Evolutionary conservation across 2,797 vertebrate species (phyloP).

Genomic region (Enteromius paludinosus): DNA sequence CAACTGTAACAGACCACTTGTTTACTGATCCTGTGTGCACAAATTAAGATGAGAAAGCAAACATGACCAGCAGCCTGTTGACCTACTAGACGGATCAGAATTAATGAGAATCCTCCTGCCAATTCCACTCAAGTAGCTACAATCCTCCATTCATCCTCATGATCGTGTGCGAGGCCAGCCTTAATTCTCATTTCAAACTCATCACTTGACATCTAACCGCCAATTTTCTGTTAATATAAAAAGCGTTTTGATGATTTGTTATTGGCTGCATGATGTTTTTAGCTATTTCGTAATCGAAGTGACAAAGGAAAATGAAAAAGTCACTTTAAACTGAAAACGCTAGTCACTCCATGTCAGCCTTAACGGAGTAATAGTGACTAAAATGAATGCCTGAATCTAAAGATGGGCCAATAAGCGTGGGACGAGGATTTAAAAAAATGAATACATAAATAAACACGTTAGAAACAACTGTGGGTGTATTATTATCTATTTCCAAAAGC

Average conservation of each 20-base stretch:
- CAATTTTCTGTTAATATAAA: neutral
- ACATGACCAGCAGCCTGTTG: conserved; percentile 61
- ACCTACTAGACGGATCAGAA: conserved; percentile 57
- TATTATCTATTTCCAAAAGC: conserved; percentile 41
- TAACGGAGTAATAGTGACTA: neutral
- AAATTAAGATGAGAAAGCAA: conserved; percentile 66
- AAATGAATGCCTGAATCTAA: neutral
- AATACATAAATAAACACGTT: conserved; percentile 35
- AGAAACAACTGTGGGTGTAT: conserved; percentile 50
- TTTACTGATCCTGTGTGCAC: conserved; percentile 65
- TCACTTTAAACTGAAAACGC: neutral
- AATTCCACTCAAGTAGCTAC: conserved; percentile 48
- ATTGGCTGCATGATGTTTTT: neutral
- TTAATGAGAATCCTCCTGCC: conserved; percentile 65
- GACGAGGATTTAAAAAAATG: conserved; percentile 23
- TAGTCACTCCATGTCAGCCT: neutral
- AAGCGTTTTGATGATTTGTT: neutral
- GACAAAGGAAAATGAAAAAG: neutral
- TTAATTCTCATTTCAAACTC: conserved; percentile 32
- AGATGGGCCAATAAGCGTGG: conserved; percentile 13
- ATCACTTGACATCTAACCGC: neutral
- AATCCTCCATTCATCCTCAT: conserved; percentile 42
- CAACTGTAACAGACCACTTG: conserved; percentile 64
- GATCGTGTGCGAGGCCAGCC: conserved; percentile 10
- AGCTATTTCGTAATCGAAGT: neutral